phyloP scores from a whole-genome alignment of 1,140 invertebrate species.

The Euwallacea similis region DNA sequence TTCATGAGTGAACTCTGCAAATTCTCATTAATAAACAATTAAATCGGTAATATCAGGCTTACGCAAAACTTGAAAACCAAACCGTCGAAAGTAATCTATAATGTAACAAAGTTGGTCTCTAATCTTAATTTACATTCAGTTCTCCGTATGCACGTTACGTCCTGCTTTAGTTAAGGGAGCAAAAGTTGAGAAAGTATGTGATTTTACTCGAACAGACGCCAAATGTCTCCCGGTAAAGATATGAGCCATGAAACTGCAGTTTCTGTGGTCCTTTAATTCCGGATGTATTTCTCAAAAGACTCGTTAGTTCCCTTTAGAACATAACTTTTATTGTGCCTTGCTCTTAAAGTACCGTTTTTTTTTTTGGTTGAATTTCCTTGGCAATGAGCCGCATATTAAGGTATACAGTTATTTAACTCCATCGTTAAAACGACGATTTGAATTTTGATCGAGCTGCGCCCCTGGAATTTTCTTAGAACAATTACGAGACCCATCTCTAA shows the following conservation, averaged over 20 bases:
- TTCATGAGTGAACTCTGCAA: no score
- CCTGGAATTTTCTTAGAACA: no score
- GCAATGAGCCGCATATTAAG: background rate
- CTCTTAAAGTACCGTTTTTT: constrained; percentile 18
- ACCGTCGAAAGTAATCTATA: constrained; percentile 27
- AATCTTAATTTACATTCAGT: constrained; percentile 31
- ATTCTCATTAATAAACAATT: no score
- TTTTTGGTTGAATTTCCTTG: background rate
- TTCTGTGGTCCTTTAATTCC: constrained; percentile 33
- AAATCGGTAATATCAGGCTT: no score
- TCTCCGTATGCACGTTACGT: constrained; percentile 29
- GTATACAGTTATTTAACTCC: no score
- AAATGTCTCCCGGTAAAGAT: constrained; percentile 31
- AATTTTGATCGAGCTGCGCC: no score
- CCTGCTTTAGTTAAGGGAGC: constrained; percentile 27
- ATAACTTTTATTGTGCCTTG: constrained; percentile 30
- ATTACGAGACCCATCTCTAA: background rate
- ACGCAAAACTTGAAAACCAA: background rate
- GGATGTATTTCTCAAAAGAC: constrained; percentile 33
- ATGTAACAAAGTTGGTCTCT: constrained; percentile 21
- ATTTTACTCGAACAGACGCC: constrained; percentile 33
- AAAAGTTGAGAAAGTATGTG: constrained; percentile 34
- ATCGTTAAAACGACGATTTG: no score
- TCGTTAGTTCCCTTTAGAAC: constrained; percentile 32
- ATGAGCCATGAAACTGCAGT: constrained; percentile 32